Evolutionary conservation across 2,797 vertebrate genomes (phyloP).

Genomic region (Acipenser transmontanus): DNA sequence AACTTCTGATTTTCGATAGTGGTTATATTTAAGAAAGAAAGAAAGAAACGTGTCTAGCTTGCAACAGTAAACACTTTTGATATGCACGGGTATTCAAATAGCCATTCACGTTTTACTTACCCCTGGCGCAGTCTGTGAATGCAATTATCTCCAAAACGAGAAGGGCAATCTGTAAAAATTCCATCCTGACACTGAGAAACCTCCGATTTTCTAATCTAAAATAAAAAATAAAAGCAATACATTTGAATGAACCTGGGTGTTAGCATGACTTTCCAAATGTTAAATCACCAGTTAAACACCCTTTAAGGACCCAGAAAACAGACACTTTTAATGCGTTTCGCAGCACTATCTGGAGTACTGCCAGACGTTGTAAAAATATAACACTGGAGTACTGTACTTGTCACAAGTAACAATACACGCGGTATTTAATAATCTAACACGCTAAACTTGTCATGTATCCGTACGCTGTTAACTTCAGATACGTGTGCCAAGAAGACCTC

Average conservation of each 20-base stretch:
- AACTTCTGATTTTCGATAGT: too few relatives aligned
- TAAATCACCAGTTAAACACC: too few relatives aligned
- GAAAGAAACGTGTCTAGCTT: too few relatives aligned
- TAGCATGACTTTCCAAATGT: too few relatives aligned
- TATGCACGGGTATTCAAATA: too few relatives aligned
- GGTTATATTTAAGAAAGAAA: too few relatives aligned
- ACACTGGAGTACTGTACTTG: too few relatives aligned
- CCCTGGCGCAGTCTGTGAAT: constrained; percentile 50
- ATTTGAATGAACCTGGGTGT: too few relatives aligned
- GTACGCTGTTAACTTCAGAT: not conserved
- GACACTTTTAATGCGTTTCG: too few relatives aligned
- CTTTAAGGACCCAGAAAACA: not conserved
- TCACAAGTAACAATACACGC: constrained; percentile 4
- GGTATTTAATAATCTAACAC: constrained; percentile 2
- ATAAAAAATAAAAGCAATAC: constrained; percentile 5
- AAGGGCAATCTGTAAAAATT: constrained; percentile 44
- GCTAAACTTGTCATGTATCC: constrained; percentile 5
- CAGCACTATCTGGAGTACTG: too few relatives aligned
- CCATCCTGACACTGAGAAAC: constrained; percentile 43
- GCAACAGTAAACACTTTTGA: too few relatives aligned
- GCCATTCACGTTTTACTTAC: constrained; percentile 37
- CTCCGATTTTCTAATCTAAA: constrained; percentile 35
- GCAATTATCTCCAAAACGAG: constrained; percentile 48
- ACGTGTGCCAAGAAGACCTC: not conserved
- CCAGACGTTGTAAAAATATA: not conserved